Conservation (phyloP, 2,113 vertebrate genomes). For the Penelope pileata region DNA sequence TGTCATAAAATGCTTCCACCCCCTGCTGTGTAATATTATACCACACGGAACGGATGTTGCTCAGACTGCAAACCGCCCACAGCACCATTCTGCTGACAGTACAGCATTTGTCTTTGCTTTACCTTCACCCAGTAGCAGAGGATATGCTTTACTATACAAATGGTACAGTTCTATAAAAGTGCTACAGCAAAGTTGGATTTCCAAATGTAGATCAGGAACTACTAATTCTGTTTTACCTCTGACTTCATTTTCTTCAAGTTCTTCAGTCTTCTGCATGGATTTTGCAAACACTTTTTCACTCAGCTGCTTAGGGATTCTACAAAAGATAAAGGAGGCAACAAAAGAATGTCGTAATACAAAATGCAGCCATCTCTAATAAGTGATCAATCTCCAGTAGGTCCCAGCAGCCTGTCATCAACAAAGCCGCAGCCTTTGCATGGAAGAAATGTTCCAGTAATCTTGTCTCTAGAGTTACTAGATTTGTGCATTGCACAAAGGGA, state of each 20-base stretch:
- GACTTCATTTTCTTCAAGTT: constrained; percentile 53
- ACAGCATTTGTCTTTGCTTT: not conserved
- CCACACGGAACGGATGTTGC: not conserved
- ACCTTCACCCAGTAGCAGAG: not conserved
- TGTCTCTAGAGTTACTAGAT: not conserved
- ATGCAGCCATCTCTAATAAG: not conserved
- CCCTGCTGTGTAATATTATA: not conserved
- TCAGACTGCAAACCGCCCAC: not conserved
- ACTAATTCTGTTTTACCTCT: constrained; percentile 75
- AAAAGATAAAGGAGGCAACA: constrained; percentile 20
- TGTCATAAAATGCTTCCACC: not conserved
- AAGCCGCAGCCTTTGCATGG: not conserved
- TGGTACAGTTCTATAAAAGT: not conserved
- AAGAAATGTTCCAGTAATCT: not conserved
- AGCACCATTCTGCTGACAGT: not conserved
- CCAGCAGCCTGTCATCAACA: not conserved
- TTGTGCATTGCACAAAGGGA: fast-evolving
- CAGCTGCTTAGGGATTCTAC: constrained; percentile 90
- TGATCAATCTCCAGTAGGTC: not conserved
- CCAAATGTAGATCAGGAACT: not conserved
- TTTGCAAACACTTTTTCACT: constrained; percentile 84
- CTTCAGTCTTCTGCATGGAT: constrained; percentile 66
- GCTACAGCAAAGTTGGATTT: not conserved
- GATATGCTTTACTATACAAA: not conserved
- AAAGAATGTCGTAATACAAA: not conserved